Percentiles rank a stretch among this genome's conserved stretches.
Evolutionary conservation across 2,113 vertebrate species (phyloP).

Genomic region (Procavia capensis): DNA sequence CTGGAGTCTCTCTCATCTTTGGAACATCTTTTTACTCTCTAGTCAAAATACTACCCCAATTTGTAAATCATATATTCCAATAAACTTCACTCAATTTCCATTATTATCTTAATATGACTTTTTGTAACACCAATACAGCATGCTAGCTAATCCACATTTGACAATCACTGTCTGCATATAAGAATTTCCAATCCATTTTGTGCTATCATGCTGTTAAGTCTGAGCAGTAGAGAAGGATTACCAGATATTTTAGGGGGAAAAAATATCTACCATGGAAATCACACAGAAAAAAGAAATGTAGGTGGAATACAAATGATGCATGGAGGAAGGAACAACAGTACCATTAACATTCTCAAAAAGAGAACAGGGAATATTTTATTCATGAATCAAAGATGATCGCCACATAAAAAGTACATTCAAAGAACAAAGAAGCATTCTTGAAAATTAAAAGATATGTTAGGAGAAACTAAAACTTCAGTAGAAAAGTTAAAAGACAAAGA

Average conservation of each 20-base stretch:
- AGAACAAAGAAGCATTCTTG: background rate
- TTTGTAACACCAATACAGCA: background rate
- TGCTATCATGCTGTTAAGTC: background rate
- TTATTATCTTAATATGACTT: background rate
- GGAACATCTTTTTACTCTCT: background rate
- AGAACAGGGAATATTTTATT: conserved; percentile 6
- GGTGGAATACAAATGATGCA: background rate
- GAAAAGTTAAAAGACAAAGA: background rate
- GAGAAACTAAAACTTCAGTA: background rate
- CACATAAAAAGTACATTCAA: background rate
- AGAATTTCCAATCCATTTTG: background rate
- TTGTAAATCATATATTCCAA: background rate
- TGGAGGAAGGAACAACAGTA: background rate
- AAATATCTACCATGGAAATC: background rate
- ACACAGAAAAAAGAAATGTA: background rate
- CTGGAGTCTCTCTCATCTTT: background rate
- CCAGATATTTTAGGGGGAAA: background rate
- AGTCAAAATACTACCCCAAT: background rate
- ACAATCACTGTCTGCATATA: background rate
- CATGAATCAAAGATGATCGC: background rate
- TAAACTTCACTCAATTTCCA: background rate
- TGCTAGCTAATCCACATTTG: background rate
- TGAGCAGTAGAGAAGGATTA: background rate
- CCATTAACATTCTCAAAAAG: background rate
- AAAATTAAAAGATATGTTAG: conserved; percentile 2